Percentiles rank a stretch among this genome's conserved stretches.
Conservation (phyloP, 2,888 invertebrate species). For the Dioctria linearis region DNA sequence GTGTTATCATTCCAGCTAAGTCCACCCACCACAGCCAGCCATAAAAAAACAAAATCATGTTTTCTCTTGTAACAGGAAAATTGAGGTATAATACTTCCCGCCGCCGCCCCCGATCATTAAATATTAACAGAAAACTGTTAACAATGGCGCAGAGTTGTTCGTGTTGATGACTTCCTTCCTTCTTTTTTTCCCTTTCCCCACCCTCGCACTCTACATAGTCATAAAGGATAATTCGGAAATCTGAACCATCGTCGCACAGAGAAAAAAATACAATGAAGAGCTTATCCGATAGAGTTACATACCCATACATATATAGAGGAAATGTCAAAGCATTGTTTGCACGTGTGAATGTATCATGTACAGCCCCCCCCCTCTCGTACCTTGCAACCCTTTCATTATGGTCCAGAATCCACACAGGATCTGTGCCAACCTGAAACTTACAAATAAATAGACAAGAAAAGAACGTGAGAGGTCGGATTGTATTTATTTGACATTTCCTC, state of each 20-base stretch:
- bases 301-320: conserved; percentile 2
- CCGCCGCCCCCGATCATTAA: conserved; percentile 3
- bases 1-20: background rate
- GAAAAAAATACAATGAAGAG: conserved; percentile 5
- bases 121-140: conserved; percentile 15
- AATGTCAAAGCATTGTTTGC: conserved; percentile 23
- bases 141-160: conserved; percentile 22
- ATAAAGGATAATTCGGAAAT: background rate
- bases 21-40: background rate
- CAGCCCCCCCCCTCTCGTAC: conserved; percentile 13
- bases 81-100: conserved; percentile 31
- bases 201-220: background rate
- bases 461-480: conserved; percentile 1
- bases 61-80: conserved; percentile 24
- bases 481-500: conserved; percentile 43
- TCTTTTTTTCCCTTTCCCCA: background rate
- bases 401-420: background rate
- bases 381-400: background rate
- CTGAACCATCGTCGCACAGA: background rate
- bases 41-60: conserved; percentile 14
- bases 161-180: background rate
- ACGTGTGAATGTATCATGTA: conserved; percentile 23
- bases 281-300: conserved; percentile 6
- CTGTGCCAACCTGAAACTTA: conserved; percentile 13
- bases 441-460: background rate